Evolutionary conservation across 2,113 vertebrate species (phyloP), one percentile per base, ranked within the genome.

Genomic region (Rattus rattus): DNA sequence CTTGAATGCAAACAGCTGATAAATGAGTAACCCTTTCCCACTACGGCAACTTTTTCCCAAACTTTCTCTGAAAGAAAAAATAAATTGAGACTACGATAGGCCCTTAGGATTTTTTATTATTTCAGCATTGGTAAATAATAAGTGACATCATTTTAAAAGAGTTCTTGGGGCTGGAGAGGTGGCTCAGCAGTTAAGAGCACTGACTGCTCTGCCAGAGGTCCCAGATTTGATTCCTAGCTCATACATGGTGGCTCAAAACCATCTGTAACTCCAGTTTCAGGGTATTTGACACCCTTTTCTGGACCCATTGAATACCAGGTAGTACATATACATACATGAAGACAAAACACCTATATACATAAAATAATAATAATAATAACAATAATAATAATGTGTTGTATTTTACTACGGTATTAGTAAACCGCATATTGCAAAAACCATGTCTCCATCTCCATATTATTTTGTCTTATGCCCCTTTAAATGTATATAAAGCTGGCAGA

Each of bases 111-210:
- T 12, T 39, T 90, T 86, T n/a, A 76, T 96, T 47, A 75, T 91
- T 91, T 98, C 39, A 83, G 72, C 94, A 84, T 83, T 87, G 8
- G 93, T 49, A 93, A 93, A 95, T 67, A 91, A 95, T 61, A 95
- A 86, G 17, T 43, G 30, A 70, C 28, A 80, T 87, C 10, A 12
- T 90, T 92, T 56, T 86, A 43, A 61, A 65, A 47, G 24, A 84
- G 8, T 19, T 85, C 81, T 19, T 59, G 14, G n/a, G 14, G 81
- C n/a, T 84, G n/a, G 56, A 28, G 61, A 85, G 26, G 47, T 47
- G 26, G 14, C 59, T 47, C 14, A 11, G 59, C 39, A 30, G 26
- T 85, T 63, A 65, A 65, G 7, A 85, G 39, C 26, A 85, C 26
- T 43, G 24, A 39, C 12, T 65, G 8, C 0, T 47, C 39, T 65